phyloP scores from a whole-genome alignment of 1,140 invertebrate species.

The Scaptomyza montana region DNA sequence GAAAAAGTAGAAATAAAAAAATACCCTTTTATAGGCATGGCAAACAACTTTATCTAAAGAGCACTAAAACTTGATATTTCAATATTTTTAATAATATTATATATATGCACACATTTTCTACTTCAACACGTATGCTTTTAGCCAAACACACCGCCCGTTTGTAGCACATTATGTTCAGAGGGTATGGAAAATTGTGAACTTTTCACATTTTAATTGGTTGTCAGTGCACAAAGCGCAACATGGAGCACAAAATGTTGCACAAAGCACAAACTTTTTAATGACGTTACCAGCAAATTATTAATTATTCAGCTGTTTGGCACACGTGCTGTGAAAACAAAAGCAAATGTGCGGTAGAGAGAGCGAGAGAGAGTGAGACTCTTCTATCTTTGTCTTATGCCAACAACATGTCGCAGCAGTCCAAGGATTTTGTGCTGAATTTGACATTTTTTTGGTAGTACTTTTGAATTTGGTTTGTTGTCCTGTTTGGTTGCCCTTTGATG shows the following conservation, averaged over 20 bases:
- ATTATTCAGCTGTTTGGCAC: constrained; percentile 50
- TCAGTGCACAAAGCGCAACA: constrained; percentile 44
- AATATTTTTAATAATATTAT: no score
- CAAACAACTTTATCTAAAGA: no score
- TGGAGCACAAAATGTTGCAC: constrained; percentile 48
- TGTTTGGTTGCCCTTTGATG: constrained; percentile 48
- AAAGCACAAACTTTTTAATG: constrained; percentile 76
- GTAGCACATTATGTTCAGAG: background rate
- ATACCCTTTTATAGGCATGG: background rate
- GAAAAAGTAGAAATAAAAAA: background rate
- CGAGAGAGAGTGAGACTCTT: background rate
- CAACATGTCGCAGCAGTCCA: constrained; percentile 48
- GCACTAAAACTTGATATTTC: no score
- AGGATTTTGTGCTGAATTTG: constrained; percentile 63
- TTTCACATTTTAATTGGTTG: constrained; percentile 68
- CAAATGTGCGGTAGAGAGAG: background rate
- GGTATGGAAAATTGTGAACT: constrained; percentile 42
- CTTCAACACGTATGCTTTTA: background rate
- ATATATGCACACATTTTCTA: no score
- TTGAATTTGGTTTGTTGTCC: background rate
- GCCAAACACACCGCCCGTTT: no score
- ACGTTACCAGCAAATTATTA: constrained; percentile 69
- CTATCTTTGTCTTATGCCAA: constrained; percentile 8
- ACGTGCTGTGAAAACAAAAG: background rate
- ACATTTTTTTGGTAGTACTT: constrained; percentile 33